Conservation (phyloP, 2,888 invertebrate genomes). For the Nezara viridula region DNA sequence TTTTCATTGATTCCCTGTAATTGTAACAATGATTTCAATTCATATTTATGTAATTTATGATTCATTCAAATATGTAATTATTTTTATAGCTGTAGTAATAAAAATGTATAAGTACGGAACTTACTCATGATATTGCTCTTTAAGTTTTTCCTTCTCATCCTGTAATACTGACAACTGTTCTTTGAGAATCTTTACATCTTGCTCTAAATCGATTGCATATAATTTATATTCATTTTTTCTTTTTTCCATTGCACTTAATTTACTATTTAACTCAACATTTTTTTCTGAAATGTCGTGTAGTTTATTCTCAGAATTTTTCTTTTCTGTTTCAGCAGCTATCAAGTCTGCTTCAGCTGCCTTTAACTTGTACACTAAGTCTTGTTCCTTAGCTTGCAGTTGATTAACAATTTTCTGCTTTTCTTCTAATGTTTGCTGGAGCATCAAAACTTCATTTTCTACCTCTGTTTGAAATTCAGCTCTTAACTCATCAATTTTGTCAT, state of each 20-base stretch:
- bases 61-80: not conserved
- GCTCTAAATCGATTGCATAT: conserved; percentile 61
- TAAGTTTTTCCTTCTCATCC: conserved; percentile 62
- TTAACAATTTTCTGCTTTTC: conserved; percentile 61
- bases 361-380: conserved; percentile 62
- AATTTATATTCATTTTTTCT: conserved; percentile 64
- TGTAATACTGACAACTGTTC: conserved; percentile 54
- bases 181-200: conserved; percentile 59
- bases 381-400: conserved; percentile 58
- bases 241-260: conserved; percentile 61
- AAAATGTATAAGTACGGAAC: not conserved
- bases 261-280: conserved; percentile 58
- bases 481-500: conserved; percentile 60
- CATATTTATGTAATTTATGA: no score
- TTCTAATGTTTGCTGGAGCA: conserved; percentile 62
- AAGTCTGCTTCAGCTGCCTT: conserved; percentile 62
- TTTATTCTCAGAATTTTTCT: conserved; percentile 59
- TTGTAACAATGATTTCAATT: no score
- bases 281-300: conserved; percentile 60
- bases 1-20: conserved; percentile 73
- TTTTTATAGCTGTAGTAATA: not conserved
- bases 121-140: conserved; percentile 63
- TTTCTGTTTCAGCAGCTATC: conserved; percentile 59
- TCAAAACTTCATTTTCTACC: conserved; percentile 62
- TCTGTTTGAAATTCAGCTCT: conserved; percentile 62